Evolutionary conservation across 1,140 invertebrate genomes (phyloP).

Genomic region (Diorhabda sublineata): DNA sequence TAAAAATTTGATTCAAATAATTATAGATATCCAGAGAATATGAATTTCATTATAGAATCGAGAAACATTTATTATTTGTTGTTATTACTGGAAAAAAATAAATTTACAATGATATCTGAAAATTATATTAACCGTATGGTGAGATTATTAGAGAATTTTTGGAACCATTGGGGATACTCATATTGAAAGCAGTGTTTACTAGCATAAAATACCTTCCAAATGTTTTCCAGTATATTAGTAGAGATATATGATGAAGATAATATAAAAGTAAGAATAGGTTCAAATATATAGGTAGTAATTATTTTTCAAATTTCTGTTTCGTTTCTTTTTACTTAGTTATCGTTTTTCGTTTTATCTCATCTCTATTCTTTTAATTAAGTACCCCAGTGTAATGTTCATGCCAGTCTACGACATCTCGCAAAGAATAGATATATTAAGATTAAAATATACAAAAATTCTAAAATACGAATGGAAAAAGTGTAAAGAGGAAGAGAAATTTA

Average conservation of each 20-base stretch:
- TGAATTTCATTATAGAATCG: too few species aligned
- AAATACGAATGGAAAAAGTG: not conserved
- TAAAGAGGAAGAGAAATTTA: not conserved
- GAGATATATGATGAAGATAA: not conserved
- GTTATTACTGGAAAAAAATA: too few species aligned
- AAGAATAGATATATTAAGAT: not conserved
- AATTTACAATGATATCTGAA: too few species aligned
- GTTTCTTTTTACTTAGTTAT: not conserved
- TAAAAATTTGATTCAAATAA: too few species aligned
- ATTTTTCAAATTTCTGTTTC: not conserved
- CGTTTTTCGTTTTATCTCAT: not conserved
- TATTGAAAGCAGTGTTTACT: too few species aligned
- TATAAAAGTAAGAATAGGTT: not conserved
- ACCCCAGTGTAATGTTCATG: not conserved
- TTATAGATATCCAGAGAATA: too few species aligned
- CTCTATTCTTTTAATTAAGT: not conserved
- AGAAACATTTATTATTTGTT: too few species aligned
- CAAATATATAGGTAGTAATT: not conserved
- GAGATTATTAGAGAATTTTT: too few species aligned
- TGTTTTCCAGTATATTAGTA: not conserved
- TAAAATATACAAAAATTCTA: not conserved
- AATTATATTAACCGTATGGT: too few species aligned
- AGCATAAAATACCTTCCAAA: not conserved
- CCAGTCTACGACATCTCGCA: not conserved
- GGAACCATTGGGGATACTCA: too few species aligned